These are phyloP conservation scores for Phania funesta DNA, from an alignment of 2,888 invertebrate species.

Conservation along the genomic window DNA sequence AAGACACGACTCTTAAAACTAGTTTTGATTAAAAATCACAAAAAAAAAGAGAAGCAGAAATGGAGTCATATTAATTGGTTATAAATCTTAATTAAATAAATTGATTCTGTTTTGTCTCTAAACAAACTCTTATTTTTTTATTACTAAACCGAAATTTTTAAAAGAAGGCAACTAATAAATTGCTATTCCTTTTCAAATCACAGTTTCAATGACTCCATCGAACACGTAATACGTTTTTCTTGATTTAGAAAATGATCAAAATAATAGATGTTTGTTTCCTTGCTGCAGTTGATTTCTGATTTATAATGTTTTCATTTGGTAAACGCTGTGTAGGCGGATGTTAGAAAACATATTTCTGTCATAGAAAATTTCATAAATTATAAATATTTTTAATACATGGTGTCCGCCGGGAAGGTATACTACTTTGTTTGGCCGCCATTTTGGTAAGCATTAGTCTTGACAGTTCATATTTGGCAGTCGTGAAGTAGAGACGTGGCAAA, in stretches of 20 bases:
- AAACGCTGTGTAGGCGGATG: background rate
- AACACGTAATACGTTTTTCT: background rate
- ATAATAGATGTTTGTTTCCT: background rate
- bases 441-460: too few species aligned
- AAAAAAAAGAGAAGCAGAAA: background rate
- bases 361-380: background rate
- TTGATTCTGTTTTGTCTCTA: background rate
- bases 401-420: too few species aligned
- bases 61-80: background rate
- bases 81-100: constrained; percentile 10
- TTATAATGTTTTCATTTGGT: background rate
- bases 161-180: background rate
- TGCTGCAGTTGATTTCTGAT: background rate
- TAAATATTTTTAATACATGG: background rate
- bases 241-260: background rate
- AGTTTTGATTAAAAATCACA: background rate
- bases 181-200: background rate
- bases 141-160: background rate
- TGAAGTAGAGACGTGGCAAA: too few species aligned
- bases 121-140: too few species aligned
- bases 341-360: background rate
- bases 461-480: too few species aligned
- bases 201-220: background rate
- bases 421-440: too few species aligned
- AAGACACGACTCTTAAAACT: background rate